Base-by-base conservation (phyloP, 1,140 invertebrate species). In the Drosophila willistoni region DNA sequence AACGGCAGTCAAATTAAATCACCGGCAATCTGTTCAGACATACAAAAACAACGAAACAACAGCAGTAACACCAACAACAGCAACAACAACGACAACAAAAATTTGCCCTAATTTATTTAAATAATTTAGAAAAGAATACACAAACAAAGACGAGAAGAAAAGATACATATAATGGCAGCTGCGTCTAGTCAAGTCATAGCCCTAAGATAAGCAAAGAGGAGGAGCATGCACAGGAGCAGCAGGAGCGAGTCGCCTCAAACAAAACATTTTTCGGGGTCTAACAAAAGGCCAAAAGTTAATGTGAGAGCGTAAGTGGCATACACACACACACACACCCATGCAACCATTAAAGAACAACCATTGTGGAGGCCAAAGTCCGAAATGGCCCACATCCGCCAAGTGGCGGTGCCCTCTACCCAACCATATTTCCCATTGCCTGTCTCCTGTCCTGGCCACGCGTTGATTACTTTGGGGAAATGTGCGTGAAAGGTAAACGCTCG, bases 401-500 rank as follows among this genome's bases (percentile, higher is more conserved):
- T 75, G 80, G 51, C 63, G 55, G 72, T 36, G 34, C 79, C 62
- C 59, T 55, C 41, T 29, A 29, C 25, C 12, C 34, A 54, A 6
- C 17, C 19, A 9, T 19, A 51, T 56, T 25, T 22, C 34, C 61
- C 33, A 19, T 36, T 47, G 70, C 44, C 62, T 70, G 75, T 86
- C 79, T 84, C 77, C 68, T 86, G 79, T 51, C 17, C 76, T 76
- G 82, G 79, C 79, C 76, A 67, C 76, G 83, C 69, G 76, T 87
- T 87, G 83, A 87, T 87, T 87, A 87, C 83, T 89, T 89, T 87
- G 83, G 83, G 83, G 83, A 89, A 87, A 89, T 87, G 79, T 87
- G 83, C 79, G 83, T 87, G 64, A 80, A 89, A 87, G 83, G 79
- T 70, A 87, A 77, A 87, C 83, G 83, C 64, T 51, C 44, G 17